These are phyloP conservation scores for Halesus radiatus DNA, from an alignment of 1,140 invertebrate genomes.

Conservation along the genomic window DNA sequence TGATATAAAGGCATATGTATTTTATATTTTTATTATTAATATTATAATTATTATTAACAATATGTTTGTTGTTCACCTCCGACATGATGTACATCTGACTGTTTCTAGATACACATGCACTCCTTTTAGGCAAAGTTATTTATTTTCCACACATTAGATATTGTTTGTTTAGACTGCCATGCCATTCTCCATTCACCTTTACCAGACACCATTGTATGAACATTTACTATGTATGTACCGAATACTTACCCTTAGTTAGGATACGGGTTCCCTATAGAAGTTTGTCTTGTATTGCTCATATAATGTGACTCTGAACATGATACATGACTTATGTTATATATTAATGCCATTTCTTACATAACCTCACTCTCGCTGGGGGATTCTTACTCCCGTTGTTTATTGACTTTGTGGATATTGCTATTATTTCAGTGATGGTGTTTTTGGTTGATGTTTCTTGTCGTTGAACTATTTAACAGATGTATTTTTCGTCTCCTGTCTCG, in stretches of 20 bases:
- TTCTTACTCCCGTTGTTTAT: neutral
- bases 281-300: too few relatives aligned
- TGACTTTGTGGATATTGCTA: conserved; percentile 21
- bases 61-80: too few relatives aligned
- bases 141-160: neutral
- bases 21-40: neutral
- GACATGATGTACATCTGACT: too few relatives aligned
- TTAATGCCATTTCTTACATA: conserved; percentile 26
- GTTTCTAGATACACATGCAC: neutral
- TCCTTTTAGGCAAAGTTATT: neutral
- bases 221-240: neutral
- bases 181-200: neutral
- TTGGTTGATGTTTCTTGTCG: conserved; percentile 6
- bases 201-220: neutral
- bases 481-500: conserved; percentile 8
- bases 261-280: neutral
- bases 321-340: conserved; percentile 1
- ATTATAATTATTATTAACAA: neutral
- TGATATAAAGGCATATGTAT: conserved; percentile 35
- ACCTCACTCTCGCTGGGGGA: neutral
- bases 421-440: conserved; percentile 20
- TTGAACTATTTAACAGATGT: conserved; percentile 26
- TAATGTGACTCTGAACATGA: conserved; percentile 12
- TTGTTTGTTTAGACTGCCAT: too few relatives aligned
- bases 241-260: neutral